Evolutionary conservation across 2,113 vertebrate species (phyloP), one percentile per base, ranked within the genome.

Genomic region (Sigmodon hispidus): DNA sequence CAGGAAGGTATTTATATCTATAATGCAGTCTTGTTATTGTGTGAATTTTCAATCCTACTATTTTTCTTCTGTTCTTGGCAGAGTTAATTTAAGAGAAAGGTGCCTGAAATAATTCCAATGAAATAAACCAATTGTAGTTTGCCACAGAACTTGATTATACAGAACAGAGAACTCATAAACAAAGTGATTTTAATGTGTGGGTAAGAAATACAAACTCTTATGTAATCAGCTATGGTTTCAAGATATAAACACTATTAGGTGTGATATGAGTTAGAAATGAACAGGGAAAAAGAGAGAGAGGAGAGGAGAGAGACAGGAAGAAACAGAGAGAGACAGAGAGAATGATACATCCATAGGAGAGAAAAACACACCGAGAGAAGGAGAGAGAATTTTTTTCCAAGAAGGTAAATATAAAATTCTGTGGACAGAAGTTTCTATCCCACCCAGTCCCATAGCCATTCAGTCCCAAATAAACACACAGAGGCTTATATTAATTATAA

Each of bases 171-270:
- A 85, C 91, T 94, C 40, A 34, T 52, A 85, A 87, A 50, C 57
- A 80, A 80, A 24, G 84, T 75, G 85, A 70, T 93, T 96, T 97
- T 92, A 87, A 52, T n/a, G 57, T 48, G 36, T 94, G 67, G 50
- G 24, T 9, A 34, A 87, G 69, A 95, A 93, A 84, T 48, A 63
- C 3, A 45, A 80, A 43, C 80, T 95, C 63, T 89, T 34, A 77
- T 0, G 16, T 50, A 79, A 70, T 93, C 57, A 76, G 43, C 50
- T 89, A 80, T 80, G 59, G 65, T 85, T 93, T 86, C 61, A 80
- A 52, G 59, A 2, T 95, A 15, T 90, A 86, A 79, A 10, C 69
- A 59, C 79, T 81, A 59, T 48, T 87, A 57, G 59, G 63, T 69
- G 26, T 52, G 59, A 67, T n/a, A 45, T 13, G 48, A 22, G n/a